Evolutionary conservation across 2,797 vertebrate genomes (phyloP).

Genomic region (Chelmon rostratus): DNA sequence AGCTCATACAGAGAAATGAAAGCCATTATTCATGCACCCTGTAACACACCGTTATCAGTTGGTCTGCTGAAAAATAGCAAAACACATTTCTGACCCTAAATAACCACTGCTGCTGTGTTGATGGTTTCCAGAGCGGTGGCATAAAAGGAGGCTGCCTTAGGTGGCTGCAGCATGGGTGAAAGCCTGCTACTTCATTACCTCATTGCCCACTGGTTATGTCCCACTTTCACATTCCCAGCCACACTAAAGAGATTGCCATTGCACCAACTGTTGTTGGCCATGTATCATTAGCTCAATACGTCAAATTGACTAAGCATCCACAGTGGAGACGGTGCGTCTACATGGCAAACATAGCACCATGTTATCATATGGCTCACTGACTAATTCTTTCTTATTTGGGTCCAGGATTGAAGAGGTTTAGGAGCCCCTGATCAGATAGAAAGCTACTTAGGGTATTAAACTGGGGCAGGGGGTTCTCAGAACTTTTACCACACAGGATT

Average conservation of each 20-base stretch:
- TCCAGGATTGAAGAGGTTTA: constrained; percentile 62
- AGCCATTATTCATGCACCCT: neutral
- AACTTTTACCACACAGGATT: constrained; percentile 74
- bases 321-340: constrained; percentile 32
- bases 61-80: neutral
- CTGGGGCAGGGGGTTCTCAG: constrained; percentile 65
- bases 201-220: constrained; percentile 60
- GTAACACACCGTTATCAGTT: constrained; percentile 2
- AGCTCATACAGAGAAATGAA: too few relatives aligned
- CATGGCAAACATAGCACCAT: constrained; percentile 32
- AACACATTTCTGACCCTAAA: constrained; percentile 8
- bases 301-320: constrained; percentile 40
- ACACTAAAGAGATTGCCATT: constrained; percentile 28
- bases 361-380: constrained; percentile 41
- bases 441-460: constrained; percentile 76
- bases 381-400: constrained; percentile 61
- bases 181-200: constrained; percentile 50
- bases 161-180: constrained; percentile 45
- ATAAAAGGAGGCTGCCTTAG: constrained; percentile 26
- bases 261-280: constrained; percentile 36
- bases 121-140: constrained; percentile 13
- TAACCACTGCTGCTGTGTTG: constrained; percentile 27
- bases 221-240: constrained; percentile 51
- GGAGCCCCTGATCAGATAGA: constrained; percentile 70
- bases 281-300: constrained; percentile 43